These are phyloP conservation scores for Pseudochirops corinnae DNA, from an alignment of 2,797 vertebrate genomes.

Conservation along the genomic window DNA sequence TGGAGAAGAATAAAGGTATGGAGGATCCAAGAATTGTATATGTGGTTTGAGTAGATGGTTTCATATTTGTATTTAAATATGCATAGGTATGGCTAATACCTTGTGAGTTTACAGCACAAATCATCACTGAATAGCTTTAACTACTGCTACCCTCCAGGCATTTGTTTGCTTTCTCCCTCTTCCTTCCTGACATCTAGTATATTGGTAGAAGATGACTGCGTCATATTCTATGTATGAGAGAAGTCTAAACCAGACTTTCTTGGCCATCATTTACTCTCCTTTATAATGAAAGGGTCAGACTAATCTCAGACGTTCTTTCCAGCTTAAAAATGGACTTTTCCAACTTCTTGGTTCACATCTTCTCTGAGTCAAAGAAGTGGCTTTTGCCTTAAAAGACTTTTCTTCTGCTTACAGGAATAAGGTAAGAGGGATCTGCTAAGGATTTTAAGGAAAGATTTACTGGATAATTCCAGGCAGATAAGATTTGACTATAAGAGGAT, in stretches of 20 bases:
- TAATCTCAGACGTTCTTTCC: neutral
- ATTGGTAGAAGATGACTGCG: neutral
- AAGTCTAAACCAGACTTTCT: neutral
- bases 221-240: neutral
- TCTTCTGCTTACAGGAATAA: neutral
- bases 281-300: neutral
- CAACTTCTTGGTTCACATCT: neutral
- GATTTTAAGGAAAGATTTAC: neutral
- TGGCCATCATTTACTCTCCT: neutral
- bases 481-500: neutral
- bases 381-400: neutral
- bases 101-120: too few species aligned
- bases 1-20: slow-evolving; percentile 5
- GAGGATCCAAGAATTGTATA: neutral
- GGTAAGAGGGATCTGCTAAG: neutral
- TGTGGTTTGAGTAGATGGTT: slow-evolving; percentile 28
- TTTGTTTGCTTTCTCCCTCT: neutral
- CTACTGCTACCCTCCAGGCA: neutral
- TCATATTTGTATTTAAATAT: slow-evolving; percentile 12
- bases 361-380: neutral
- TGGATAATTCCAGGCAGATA: neutral
- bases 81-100: neutral
- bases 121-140: neutral
- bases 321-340: neutral
- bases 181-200: neutral